Evolutionary conservation across 2,797 vertebrate genomes (phyloP).

Genomic region (Pelodytes ibericus): DNA sequence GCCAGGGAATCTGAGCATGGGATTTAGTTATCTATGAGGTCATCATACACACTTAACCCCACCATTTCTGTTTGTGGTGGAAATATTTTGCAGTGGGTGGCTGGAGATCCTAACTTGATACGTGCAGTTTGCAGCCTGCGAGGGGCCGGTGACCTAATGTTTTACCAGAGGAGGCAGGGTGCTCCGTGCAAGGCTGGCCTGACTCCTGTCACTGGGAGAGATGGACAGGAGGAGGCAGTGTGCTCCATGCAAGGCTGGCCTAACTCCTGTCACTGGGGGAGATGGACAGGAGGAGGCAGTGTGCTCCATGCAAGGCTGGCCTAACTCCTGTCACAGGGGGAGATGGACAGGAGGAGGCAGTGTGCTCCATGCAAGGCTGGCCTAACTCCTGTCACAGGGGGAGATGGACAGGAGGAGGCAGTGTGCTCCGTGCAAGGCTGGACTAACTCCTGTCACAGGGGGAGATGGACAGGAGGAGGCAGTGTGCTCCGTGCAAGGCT

Average conservation of each 20-base stretch:
- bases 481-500: neutral
- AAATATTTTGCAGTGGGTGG: neutral
- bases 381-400: neutral
- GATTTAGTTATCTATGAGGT: constrained; percentile 2
- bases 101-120: neutral
- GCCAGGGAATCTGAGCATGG: neutral
- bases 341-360: neutral
- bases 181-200: neutral
- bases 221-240: neutral
- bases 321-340: neutral
- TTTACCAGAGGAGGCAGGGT: constrained; percentile 6
- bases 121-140: no score
- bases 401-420: neutral
- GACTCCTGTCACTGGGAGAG: neutral
- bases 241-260: neutral
- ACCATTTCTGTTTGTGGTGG: neutral
- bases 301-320: neutral
- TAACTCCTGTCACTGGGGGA: neutral
- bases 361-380: neutral
- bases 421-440: neutral
- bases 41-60: constrained; percentile 22
- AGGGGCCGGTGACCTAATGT: neutral
- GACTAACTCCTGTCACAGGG: neutral
- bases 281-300: neutral
- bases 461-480: neutral